Evolutionary conservation across 2,888 invertebrate genomes (phyloP), one percentile per base, ranked within the genome.

Genomic region (Tinea semifulvella): DNA sequence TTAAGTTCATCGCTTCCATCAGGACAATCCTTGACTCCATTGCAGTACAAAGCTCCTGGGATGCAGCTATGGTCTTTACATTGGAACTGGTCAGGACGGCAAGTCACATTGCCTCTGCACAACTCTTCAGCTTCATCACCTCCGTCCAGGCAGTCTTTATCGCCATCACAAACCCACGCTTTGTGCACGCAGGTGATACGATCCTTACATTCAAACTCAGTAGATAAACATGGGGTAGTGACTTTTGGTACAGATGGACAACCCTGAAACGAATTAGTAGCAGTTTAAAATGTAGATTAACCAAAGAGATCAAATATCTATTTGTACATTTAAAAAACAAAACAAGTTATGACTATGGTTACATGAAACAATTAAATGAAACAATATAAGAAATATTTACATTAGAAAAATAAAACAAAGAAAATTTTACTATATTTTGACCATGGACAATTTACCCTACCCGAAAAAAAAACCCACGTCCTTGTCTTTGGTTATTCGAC

Each of bases 1-100:
- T 91, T 88, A 39, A 85, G 71, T 71, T 96, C 96, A 66, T 96
- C 96, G 57, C 91, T 92, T 52, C 87, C 88, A 70, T 96, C 95
- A 0, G 84, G 69, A 58, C 96, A 96, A 56, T 96, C 94, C 16
- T 83, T 68, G 42, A 87, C 84, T 0, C 94, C 93, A 51, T 93
- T 90, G 68, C 96, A 96, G 55, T 88, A 88, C 51, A 93, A 74
- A 52, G 91, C 87, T 1, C 91, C 92, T 38, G 90, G 85, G 49
- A 94, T 92, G 59, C 94, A 94, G 51, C 86, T 87, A 49, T 85
- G 86, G 74, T 92, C 90, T 42, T 84, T 85, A 66, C 96, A 96
- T 60, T 91, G 91, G 68, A 93, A 96, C 70, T 95, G 93, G 75
- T 95, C 94, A 0, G 88, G 80, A 38, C 91, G 82, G 71, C 96